A percentile compares a stretch with the other conserved stretches of the same genome.
These are phyloP conservation scores for Magallana angulata DNA, from an alignment of 1,140 invertebrate species.

Conservation along the genomic window DNA sequence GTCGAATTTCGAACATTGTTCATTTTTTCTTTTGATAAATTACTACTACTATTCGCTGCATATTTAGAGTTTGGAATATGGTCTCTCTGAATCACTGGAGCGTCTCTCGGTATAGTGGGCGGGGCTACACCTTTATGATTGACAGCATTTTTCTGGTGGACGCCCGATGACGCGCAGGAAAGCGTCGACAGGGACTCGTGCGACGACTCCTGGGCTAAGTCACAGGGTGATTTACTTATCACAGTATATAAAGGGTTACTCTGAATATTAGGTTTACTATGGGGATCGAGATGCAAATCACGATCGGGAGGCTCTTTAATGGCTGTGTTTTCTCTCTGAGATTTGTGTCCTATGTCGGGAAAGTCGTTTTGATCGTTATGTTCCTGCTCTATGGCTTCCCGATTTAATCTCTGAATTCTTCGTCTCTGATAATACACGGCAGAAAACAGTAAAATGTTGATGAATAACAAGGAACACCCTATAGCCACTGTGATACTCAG, in stretches of 20 bases:
- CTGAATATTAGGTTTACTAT: slow-evolving; percentile 32
- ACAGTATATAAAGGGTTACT: slow-evolving; percentile 34
- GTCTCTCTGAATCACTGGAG: slow-evolving; percentile 14
- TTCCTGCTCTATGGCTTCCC: slow-evolving; percentile 28
- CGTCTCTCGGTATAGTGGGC: not conserved
- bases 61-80: slow-evolving; percentile 19
- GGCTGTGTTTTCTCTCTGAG: slow-evolving; percentile 1
- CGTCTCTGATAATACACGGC: slow-evolving; percentile 96
- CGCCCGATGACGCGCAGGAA: slow-evolving; percentile 6
- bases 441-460: slow-evolving; percentile 96
- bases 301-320: not conserved
- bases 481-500: slow-evolving; percentile 91
- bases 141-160: not conserved
- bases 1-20: slow-evolving; percentile 31
- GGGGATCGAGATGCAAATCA: not conserved
- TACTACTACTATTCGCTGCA: slow-evolving; percentile 23
- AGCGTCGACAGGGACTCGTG: slow-evolving; percentile 1
- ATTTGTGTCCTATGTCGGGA: not conserved
- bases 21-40: slow-evolving; percentile 13
- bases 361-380: not conserved
- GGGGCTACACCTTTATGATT: not conserved
- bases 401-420: slow-evolving; percentile 81
- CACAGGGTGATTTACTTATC: slow-evolving; percentile 16
- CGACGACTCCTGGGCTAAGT: slow-evolving; percentile 8
- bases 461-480: slow-evolving; percentile 91